Conservation (phyloP, 1,140 invertebrate genomes). For the Drosophila nasuta region DNA sequence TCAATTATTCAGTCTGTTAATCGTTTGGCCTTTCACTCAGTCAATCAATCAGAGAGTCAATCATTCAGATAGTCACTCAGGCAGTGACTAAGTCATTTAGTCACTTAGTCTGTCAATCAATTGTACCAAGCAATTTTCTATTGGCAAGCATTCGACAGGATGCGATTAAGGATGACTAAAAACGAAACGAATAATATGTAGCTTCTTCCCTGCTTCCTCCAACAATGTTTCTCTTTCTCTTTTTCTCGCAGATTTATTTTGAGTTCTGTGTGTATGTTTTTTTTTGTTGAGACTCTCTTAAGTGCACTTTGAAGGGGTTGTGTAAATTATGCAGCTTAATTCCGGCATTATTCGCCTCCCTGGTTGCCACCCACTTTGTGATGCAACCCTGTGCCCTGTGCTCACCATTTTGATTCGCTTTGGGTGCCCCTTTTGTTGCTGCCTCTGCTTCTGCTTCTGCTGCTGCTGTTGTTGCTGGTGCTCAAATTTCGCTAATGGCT, state of each 20-base stretch:
- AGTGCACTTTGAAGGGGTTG: slow-evolving; percentile 78
- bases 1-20: too few species aligned
- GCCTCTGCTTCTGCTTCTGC: slow-evolving; percentile 23
- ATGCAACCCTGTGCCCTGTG: slow-evolving; percentile 44
- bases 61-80: slow-evolving; percentile 27
- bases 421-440: slow-evolving; percentile 56
- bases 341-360: slow-evolving; percentile 49
- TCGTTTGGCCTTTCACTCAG: too few species aligned
- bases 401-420: slow-evolving; percentile 67
- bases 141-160: slow-evolving; percentile 64
- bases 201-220: slow-evolving; percentile 6
- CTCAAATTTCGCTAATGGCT: slow-evolving; percentile 84
- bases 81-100: slow-evolving; percentile 4
- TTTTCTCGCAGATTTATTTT: slow-evolving; percentile 27
- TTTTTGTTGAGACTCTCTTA: slow-evolving; percentile 49
- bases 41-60: too few species aligned
- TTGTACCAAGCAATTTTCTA: slow-evolving; percentile 68
- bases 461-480: slow-evolving; percentile 44
- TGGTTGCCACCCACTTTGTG: slow-evolving; percentile 16
- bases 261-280: slow-evolving; percentile 24
- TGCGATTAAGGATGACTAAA: slow-evolving; percentile 32
- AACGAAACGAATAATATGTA: slow-evolving; percentile 49
- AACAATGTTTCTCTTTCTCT: slow-evolving; percentile 8
- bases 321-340: slow-evolving; percentile 83
- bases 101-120: slow-evolving; percentile 26